Evolutionary conservation across 2,888 invertebrate genomes (phyloP), one percentile per base, ranked within the genome.

Genomic region (Achlya flavicornis): DNA sequence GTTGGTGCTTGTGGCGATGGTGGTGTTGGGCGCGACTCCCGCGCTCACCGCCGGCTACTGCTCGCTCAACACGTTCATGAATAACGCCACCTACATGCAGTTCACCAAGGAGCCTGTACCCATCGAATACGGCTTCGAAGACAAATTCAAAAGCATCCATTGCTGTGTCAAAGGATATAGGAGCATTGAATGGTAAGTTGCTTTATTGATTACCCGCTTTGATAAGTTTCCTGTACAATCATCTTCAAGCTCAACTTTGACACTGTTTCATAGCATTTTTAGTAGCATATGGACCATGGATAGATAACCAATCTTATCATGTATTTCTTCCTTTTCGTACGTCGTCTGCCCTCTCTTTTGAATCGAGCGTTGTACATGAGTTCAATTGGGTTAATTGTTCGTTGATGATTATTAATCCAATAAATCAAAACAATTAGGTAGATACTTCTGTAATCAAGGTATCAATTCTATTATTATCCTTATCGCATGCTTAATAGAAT

Each of bases 131-230:
- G 96, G 96, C 12, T 94, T 96, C 74, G 94, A 95, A 66, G 95
- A 95, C 65, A 94, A 95, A 68, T 96, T 96, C 91, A 97, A 97
- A 85, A 96, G 96, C 69, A 94, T 97, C 59, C 96, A 97, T 83
- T 97, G 97, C 88, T 97, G 97, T 83, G 95, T 96, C 63, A 95
- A 96, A 78, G 96, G 96, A 69, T 97, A 96, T 83, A 91, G 96
- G 68, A 97, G 96, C 85, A 96, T 97, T 75, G 97, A 97, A 94
- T 97, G 97, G 97, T 97, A 78, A 95, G 96, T 94, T 19, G 12
- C 4, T 41, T 41, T 41, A 12, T 41, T 41, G 41, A 41, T 41
- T 12, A 41, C 12, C 41, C 12, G 1, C 41, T 12, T 41, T 41
- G 12, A 41, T 12, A 4, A 41, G 3, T 41, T 12, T 4, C 12